Base-by-base conservation (phyloP, 2,113 vertebrate species). In the Chaetura pelagica region DNA sequence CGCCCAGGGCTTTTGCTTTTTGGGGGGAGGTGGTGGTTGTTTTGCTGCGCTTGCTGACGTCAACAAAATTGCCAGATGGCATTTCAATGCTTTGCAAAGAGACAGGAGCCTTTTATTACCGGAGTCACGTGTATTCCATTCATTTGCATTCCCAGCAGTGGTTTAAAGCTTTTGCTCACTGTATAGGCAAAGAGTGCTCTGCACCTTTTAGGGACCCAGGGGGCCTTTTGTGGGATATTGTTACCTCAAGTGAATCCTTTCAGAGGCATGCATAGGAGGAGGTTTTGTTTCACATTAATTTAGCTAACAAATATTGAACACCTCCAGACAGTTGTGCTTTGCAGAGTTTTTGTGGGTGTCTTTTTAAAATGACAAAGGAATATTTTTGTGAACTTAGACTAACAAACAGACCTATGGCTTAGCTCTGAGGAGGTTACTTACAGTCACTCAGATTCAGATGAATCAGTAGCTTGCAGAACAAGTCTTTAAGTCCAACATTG, bases 41-140 rank as follows among this genome's bases (percentile, higher is more conserved):
- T 98, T 98, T 97, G 96, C 96, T 97, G 82, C 4, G 94, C 95
- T 91, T 98, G 97, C 97, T 98, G 98, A 98, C 97, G 97, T 98
- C 98, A 98, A 93, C 96, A 79, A 89, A 93, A 97, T 97, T 96
- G 95, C 98, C 98, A 98, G 98, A 98, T 98, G 98, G 98, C 96
- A 96, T 96, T 96, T 96, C 94, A 97, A 90, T 97, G 96, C 96
- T 97, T 93, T 83, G 89, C 96, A 94, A 71, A 97, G 97, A 98
- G 97, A 98, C 98, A 98, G 97, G 97, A 97, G 97, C 96, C 97
- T 98, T 98, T 98, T 97, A 98, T 98, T 98, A 89, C 87, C 6
- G 26, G 59, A 72, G 91, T 97, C 97, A 97, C 96, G 84, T 97
- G 97, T 93, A 88, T 69, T 66, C 62, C 80, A 67, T 96, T 96